Conservation (phyloP, 2,797 vertebrate species). For the Buceros bicornis region DNA sequence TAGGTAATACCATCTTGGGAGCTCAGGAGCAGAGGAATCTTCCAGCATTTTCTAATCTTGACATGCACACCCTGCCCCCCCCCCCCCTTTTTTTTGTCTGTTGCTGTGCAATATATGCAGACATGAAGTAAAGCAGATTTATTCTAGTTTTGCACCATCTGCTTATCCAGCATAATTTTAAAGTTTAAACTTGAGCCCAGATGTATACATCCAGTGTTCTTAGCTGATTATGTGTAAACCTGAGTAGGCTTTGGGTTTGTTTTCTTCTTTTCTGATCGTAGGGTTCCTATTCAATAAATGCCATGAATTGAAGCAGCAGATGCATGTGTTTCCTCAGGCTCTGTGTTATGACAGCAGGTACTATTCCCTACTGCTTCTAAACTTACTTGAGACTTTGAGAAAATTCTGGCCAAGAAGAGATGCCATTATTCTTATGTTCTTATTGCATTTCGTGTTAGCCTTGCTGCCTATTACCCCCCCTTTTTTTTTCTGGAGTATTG, state of each 20-base stretch:
- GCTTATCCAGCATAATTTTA: conserved; percentile 8
- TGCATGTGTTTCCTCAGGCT: not conserved
- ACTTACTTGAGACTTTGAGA: not conserved
- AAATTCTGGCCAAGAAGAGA: not conserved
- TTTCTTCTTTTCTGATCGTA: not conserved
- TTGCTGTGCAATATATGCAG: not conserved
- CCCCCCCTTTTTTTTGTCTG: not conserved
- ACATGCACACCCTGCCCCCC: too few species aligned
- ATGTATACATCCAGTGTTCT: conserved; percentile 9
- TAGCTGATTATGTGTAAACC: not conserved
- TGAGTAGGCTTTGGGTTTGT: not conserved
- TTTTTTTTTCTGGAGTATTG: not conserved
- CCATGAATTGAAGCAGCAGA: not conserved
- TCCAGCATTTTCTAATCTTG: not conserved
- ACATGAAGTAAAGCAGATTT: not conserved
- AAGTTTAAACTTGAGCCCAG: conserved; percentile 30
- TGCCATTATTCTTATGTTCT: not conserved
- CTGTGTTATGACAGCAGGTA: not conserved
- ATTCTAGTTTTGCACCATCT: conserved; percentile 33
- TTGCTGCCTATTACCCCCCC: not conserved
- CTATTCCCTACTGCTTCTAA: not conserved
- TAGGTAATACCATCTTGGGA: not conserved
- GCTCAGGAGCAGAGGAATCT: not conserved
- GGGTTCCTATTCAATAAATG: not conserved
- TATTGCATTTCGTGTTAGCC: not conserved